Base-by-base conservation (phyloP, 2,113 vertebrate species). In the Sylvia atricapilla region DNA sequence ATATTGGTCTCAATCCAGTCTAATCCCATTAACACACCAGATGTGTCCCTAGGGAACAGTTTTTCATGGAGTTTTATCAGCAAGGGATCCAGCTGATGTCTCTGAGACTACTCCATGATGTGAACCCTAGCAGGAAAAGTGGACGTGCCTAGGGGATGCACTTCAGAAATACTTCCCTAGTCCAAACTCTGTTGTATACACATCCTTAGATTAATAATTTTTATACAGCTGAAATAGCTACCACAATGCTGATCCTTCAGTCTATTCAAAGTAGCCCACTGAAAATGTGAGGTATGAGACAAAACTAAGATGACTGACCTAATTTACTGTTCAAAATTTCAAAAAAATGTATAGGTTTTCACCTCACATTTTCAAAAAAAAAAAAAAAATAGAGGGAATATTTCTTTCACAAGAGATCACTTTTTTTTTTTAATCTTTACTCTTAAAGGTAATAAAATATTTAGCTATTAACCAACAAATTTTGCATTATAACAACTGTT, bases 381-480 rank as follows among this genome's bases (percentile, higher is more conserved):
- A 37, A 37, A 37, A 37, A 37, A 37, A 37, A 84, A 62, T 15
- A 52, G 24, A 60, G 20, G 31, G 37, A 85, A 44, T 5, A 4
- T 22, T 62, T 69, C 19, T 86, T 84, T 75, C 30, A 70, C 47
- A 70, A 70, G 47, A 81, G 6, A 78, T 30, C 14, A 6, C 25
- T 21, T 13, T 23, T 74, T 44, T 7, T 19, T 8, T 30, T 84
- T n/a, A n/a, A 3, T 59, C 56, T 87, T 92, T 74, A 55, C 12
- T 87, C 60, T 78, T 66, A 68, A 2, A 72, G 17, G 37, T 79
- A 83, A 56, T 75, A 69, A 93, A 87, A 55, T 64, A 68, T 37
- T 66, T 84, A 31, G 39, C 41, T 82, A 41, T 91, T 72, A 81
- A 90, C 31, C 22, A 87, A 78, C 35, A 91, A 89, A 91, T 75